A percentile compares a stretch with the other conserved stretches of the same genome.
Evolutionary conservation across 2,797 vertebrate genomes (phyloP).

Genomic region (Tapera naevia): DNA sequence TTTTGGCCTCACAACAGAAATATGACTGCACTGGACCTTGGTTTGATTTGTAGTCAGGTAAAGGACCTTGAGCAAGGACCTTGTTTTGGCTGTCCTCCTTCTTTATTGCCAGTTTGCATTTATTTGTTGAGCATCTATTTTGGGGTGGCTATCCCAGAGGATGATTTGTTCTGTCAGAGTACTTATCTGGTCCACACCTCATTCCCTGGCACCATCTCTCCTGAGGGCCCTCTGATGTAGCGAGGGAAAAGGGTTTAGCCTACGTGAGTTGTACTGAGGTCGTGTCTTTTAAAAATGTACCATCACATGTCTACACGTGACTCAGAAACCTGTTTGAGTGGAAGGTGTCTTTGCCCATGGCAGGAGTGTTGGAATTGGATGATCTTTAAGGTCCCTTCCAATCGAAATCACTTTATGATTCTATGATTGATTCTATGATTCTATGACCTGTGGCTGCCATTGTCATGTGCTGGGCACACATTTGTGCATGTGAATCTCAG

Average conservation of each 20-base stretch:
- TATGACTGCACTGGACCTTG: background rate
- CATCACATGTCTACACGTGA: background rate
- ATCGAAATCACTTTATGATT: no score
- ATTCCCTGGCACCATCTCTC: background rate
- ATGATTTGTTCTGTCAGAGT: background rate
- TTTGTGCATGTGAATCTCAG: rapidly evolving
- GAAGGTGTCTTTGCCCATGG: no score
- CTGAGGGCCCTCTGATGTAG: background rate
- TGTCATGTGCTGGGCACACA: background rate
- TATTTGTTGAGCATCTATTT: background rate
- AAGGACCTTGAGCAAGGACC: background rate
- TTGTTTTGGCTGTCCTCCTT: background rate
- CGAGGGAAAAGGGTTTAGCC: background rate
- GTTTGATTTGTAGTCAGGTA: background rate
- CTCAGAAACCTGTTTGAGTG: no score
- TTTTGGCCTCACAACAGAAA: background rate
- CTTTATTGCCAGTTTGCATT: background rate
- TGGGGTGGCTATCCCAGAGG: background rate
- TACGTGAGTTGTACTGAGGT: no score
- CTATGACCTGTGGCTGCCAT: rapidly evolving
- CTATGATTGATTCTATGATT: background rate
- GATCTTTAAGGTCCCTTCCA: no score
- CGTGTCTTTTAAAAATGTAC: background rate
- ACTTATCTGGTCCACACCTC: background rate
- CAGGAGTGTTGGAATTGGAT: no score